Evolutionary conservation across 30 jellyfish, hydroid and myxozoan genomes (phyloP).

Genomic region (Hydractinia symbiolongicarpus): DNA sequence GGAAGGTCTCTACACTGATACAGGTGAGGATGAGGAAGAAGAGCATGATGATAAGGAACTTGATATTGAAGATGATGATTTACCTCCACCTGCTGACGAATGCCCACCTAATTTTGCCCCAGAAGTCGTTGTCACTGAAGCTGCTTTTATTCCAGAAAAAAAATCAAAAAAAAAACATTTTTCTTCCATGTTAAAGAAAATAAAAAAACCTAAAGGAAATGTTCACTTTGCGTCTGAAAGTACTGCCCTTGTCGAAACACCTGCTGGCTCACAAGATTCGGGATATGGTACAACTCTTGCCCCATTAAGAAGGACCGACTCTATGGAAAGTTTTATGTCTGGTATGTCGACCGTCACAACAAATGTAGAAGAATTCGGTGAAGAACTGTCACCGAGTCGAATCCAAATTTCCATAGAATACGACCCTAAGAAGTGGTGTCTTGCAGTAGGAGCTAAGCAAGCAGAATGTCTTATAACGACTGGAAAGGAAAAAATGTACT

Average conservation of each 20-base stretch:
- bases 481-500: slow-evolving; percentile 61
- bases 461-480: slow-evolving; percentile 83
- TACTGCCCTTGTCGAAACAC: slow-evolving; percentile 34
- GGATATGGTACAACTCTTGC: slow-evolving; percentile 40
- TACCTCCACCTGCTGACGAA: slow-evolving; percentile 29
- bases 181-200: slow-evolving; percentile 69
- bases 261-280: slow-evolving; percentile 35
- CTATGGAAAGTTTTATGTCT: slow-evolving; percentile 93
- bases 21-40: slow-evolving; percentile 24
- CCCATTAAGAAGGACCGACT: slow-evolving; percentile 47
- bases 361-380: slow-evolving; percentile 80
- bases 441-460: slow-evolving; percentile 86
- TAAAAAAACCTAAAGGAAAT: slow-evolving; percentile 61
- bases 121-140: slow-evolving; percentile 59
- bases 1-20: slow-evolving; percentile 43
- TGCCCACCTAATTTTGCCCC: slow-evolving; percentile 32
- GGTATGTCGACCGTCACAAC: slow-evolving; percentile 68
- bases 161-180: slow-evolving; percentile 45
- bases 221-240: slow-evolving; percentile 63
- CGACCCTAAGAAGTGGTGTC: slow-evolving; percentile 65
- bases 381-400: slow-evolving; percentile 91
- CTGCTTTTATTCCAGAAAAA: slow-evolving; percentile 43
- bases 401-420: slow-evolving; percentile 67
- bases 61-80: slow-evolving; percentile 13
- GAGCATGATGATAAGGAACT: slow-evolving; percentile 28